Base-by-base conservation (phyloP, 2,888 invertebrate species). In the Macaria liturata region DNA sequence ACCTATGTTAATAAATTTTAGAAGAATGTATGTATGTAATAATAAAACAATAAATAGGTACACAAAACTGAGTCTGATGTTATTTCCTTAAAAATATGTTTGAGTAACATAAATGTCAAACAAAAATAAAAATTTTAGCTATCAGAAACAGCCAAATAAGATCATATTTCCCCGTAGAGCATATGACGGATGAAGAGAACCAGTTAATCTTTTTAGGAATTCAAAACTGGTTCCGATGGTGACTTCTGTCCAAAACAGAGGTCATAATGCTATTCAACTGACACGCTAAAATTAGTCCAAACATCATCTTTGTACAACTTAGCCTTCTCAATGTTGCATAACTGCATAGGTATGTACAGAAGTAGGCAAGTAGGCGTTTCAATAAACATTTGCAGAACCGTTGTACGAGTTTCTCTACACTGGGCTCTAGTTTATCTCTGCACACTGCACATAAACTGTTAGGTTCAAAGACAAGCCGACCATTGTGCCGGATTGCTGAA, bases 171-270 rank as follows among this genome's bases (percentile, higher is more conserved):
- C 7, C 5, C 4, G 4, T 4, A 37, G 7, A 37, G 7, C 34
- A 7, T 2, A 59, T 58, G 43, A 66, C 71, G 74, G 8, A 42
- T 75, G 66, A 75, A 73, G 70, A 42, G 73, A 78, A 78, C 75
- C 70, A 64, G 76, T 75, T 70, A 61, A 58, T 60, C 57, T 58
- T 68, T 69, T 75, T 79, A 75, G 74, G 71, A 73, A 72, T 71
- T 68, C 59, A 54, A 74, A 87, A 88, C 88, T 69, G 81, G 88
- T 88, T 88, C 75, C 72, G 65, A 72, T 75, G 69, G 75, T 70
- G 70, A 75, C 72, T 73, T 66, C 65, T 75, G 71, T 70, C 70
- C 68, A 73, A 78, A 72, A 69, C 60, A 68, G 68, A 81, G 77
- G 80, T 78, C 76, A 69, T 42, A 9, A 47, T 55, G 39, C 52